phyloP scores from a whole-genome alignment of 2,888 invertebrate species.

The Caenorhabditis zanzibari region DNA sequence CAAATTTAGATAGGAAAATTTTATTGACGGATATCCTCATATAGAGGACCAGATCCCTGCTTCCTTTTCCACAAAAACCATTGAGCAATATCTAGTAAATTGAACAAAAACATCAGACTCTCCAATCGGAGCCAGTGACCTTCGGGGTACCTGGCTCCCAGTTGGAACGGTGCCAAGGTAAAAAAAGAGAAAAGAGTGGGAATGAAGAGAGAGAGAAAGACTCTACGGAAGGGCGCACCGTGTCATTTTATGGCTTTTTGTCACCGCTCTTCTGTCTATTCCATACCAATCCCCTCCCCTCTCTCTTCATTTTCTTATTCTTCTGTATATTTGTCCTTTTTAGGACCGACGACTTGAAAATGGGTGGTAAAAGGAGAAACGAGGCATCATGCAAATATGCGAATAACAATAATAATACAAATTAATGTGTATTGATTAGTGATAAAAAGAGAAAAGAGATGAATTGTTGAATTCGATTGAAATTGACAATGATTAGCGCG shows the following conservation, averaged over 20 bases:
- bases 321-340: slow-evolving; percentile 52
- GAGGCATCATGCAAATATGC: slow-evolving; percentile 49
- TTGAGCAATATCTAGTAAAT: too few relatives aligned
- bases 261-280: slow-evolving; percentile 40
- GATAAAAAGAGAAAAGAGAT: slow-evolving; percentile 43
- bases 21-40: too few relatives aligned
- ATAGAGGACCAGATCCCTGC: too few relatives aligned
- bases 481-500: slow-evolving; percentile 54
- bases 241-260: slow-evolving; percentile 59
- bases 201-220: slow-evolving; percentile 15
- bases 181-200: not conserved
- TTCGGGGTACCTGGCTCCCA: slow-evolving; percentile 18
- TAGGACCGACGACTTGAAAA: slow-evolving; percentile 20
- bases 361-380: not conserved
- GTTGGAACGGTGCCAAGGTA: slow-evolving; percentile 45
- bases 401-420: slow-evolving; percentile 55
- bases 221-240: slow-evolving; percentile 42
- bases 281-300: not conserved
- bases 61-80: too few relatives aligned
- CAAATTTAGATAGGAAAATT: too few relatives aligned
- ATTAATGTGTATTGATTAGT: slow-evolving; percentile 59
- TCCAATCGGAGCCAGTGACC: not conserved
- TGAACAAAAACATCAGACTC: not conserved
- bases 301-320: slow-evolving; percentile 27
- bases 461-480: slow-evolving; percentile 23